Evolutionary conservation across 2,797 vertebrate species (phyloP).

Genomic region (Tympanoctomys barrerae): DNA sequence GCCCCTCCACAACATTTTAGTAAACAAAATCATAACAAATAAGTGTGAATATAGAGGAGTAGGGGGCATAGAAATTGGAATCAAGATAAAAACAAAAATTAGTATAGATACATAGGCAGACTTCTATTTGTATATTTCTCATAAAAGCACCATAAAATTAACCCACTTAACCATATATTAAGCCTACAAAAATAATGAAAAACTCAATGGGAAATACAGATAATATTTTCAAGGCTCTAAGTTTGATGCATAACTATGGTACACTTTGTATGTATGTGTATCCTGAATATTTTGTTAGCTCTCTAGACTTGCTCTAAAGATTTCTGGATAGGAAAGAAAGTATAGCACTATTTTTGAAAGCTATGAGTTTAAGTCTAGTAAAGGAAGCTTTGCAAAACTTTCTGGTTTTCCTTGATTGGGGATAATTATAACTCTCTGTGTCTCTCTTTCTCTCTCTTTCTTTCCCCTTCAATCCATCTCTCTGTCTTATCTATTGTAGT

Average conservation of each 20-base stretch:
- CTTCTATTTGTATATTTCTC: background rate
- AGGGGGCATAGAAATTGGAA: background rate
- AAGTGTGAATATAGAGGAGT: too few relatives aligned
- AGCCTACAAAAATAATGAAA: background rate
- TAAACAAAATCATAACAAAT: background rate
- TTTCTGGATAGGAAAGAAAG: background rate
- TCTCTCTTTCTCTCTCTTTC: background rate
- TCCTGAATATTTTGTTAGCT: background rate
- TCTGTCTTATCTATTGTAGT: background rate
- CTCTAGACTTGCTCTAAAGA: background rate
- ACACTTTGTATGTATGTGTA: background rate
- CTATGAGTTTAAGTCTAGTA: background rate
- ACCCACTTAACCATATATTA: background rate
- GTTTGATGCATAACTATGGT: background rate
- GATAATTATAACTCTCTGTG: background rate
- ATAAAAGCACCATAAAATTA: background rate
- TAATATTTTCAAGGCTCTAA: background rate
- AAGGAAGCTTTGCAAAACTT: background rate
- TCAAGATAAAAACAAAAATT: background rate
- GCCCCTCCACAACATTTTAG: background rate
- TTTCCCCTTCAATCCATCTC: background rate
- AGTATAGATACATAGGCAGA: background rate
- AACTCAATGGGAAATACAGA: background rate
- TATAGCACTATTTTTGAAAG: background rate
- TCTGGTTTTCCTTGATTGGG: conserved; percentile 4